phyloP scores from a whole-genome alignment of 2,797 vertebrate genomes.

The Bradypodion pumilum region DNA sequence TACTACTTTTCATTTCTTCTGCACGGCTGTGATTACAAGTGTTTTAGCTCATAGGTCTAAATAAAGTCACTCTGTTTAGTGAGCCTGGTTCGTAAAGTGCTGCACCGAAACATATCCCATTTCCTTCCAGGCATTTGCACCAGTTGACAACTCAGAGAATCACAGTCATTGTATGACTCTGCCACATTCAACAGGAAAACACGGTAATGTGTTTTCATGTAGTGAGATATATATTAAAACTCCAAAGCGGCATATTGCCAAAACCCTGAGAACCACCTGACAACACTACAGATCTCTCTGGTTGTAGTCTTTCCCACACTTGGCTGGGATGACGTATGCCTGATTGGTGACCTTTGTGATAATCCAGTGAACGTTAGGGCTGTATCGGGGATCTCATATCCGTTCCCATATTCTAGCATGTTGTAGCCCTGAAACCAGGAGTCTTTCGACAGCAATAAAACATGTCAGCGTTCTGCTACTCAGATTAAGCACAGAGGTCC shows the following conservation, averaged over 20 bases:
- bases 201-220: conserved; percentile 21
- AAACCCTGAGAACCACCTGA: background rate
- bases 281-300: background rate
- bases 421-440: background rate
- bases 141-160: background rate
- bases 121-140: background rate
- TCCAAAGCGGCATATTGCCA: rapidly evolving
- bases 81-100: background rate
- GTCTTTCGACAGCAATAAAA: background rate
- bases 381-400: background rate
- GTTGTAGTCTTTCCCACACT: background rate
- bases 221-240: conserved; percentile 1
- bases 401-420: background rate
- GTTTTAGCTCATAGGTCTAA: background rate
- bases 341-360: background rate
- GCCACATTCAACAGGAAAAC: conserved; percentile 2
- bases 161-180: background rate
- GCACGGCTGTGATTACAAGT: background rate
- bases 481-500: background rate
- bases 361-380: background rate
- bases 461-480: background rate
- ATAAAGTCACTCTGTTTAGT: background rate
- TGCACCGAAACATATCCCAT: background rate
- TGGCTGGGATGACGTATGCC: background rate
- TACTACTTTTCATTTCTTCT: background rate